Conservation (phyloP, 2,113 vertebrate genomes). For the Paracanthobrama guichenoti region DNA sequence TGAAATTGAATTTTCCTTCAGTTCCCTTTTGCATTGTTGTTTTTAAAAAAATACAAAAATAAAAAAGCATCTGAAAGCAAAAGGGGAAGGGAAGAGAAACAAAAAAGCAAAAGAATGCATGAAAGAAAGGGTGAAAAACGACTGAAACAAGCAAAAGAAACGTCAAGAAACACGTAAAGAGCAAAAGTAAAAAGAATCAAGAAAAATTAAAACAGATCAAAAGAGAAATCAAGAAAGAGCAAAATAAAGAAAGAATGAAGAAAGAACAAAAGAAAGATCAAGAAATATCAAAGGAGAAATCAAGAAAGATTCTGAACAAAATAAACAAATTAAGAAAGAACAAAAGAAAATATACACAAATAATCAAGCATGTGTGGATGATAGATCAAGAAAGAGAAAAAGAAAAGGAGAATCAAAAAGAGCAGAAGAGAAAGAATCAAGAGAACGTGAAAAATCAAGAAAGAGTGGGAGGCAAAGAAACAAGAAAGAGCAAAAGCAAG, state of each 20-base stretch:
- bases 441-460: too few relatives aligned
- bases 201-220: background rate
- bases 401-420: too few relatives aligned
- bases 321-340: too few relatives aligned
- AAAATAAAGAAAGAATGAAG: background rate
- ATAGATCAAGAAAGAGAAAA: too few relatives aligned
- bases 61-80: constrained; percentile 17
- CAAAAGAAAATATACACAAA: too few relatives aligned
- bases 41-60: background rate
- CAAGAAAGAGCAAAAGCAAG: background rate
- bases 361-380: too few relatives aligned
- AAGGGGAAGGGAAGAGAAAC: constrained; percentile 22
- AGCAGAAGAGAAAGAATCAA: too few relatives aligned
- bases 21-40: constrained; percentile 12
- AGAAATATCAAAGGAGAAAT: too few relatives aligned
- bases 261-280: background rate
- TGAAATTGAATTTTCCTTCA: constrained; percentile 24
- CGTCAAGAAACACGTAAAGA: background rate
- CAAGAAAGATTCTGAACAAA: too few relatives aligned
- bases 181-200: background rate
- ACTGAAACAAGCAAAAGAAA: background rate
- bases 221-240: background rate
- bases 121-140: too few relatives aligned
- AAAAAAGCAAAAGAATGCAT: background rate
- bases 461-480: too few relatives aligned